phyloP scores from a whole-genome alignment of 2,797 vertebrate species.

The Hyperoplus lanceolatus region DNA sequence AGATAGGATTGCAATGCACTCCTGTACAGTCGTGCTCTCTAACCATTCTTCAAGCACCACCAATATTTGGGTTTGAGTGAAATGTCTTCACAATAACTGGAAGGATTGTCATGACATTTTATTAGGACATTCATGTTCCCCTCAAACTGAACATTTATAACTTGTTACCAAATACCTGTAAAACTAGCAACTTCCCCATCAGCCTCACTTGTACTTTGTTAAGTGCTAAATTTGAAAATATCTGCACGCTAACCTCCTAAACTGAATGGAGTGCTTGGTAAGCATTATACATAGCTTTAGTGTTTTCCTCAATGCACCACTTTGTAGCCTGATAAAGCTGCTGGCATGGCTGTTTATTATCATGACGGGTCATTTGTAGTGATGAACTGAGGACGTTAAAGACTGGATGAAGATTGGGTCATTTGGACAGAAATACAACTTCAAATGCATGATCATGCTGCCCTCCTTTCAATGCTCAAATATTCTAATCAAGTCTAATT shows the following conservation, averaged over 20 bases:
- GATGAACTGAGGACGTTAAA: too few relatives aligned
- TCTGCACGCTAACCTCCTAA: background rate
- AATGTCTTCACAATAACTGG: background rate
- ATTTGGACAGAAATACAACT: too few relatives aligned
- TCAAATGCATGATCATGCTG: too few relatives aligned
- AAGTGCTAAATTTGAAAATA: too few relatives aligned
- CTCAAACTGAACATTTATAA: background rate
- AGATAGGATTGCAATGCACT: background rate
- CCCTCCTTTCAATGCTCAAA: too few relatives aligned
- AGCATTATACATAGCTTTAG: background rate
- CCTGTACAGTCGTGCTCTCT: background rate
- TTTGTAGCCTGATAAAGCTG: background rate
- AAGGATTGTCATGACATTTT: background rate
- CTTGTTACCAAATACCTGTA: background rate
- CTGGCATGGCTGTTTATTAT: background rate
- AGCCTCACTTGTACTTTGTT: background rate
- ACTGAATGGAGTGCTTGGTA: background rate
- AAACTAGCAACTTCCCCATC: background rate
- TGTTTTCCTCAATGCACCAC: background rate
- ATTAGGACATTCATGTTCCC: background rate
- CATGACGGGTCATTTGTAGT: too few relatives aligned
- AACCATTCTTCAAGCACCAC: background rate
- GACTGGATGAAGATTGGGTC: too few relatives aligned
- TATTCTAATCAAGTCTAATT: too few relatives aligned
- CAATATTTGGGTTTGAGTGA: background rate